Base-by-base conservation (phyloP, 2,888 invertebrate genomes). In the Parnassius glacialis region DNA sequence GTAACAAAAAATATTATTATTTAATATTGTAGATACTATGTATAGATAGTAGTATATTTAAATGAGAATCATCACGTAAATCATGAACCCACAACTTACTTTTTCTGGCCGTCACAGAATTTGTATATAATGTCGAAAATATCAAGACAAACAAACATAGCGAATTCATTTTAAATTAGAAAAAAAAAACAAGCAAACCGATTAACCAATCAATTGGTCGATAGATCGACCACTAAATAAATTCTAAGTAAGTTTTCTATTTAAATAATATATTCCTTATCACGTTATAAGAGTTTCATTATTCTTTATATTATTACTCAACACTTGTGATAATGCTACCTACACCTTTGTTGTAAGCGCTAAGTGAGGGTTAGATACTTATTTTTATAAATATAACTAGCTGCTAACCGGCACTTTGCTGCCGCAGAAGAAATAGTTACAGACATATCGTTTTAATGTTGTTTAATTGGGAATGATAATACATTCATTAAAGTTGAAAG, bases 71-170 rank as follows among this genome's bases (percentile, higher is more conserved):
- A n/a, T 12, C 5, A 1, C 2, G 13, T 12, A 10, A 48, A 7
- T 13, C 2, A n/a, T 9, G 9, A 20, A 20, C 10, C 10, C 25
- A 34, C 7, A 1, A 71, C 74, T 74, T 64, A 74, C 74, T 74
- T 59, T 69, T 69, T 47, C 65, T 58, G 3, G 68, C 62, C 3
- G 60, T 58, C 20, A 55, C 67, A 60, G 65, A 52, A 58, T 55
- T 59, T 12, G 59, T 54, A 47, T 63, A 56, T 13, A 67, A 5
- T 10, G 57, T 44, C 13, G 62, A 52, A 41, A 65, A 11, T 13
- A 63, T 51, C 5, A 34, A 34, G 25, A 65, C 34, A 45, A 47
- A n/a, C 34, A 20, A 41, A 13, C 44, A 56, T 57, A 60, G 12
- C 10, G 41, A 57, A 58, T n/a, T 44, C 62, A 62, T 62, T 58